Conservation (phyloP, 2,113 vertebrate species). For the Axis porcinus region DNA sequence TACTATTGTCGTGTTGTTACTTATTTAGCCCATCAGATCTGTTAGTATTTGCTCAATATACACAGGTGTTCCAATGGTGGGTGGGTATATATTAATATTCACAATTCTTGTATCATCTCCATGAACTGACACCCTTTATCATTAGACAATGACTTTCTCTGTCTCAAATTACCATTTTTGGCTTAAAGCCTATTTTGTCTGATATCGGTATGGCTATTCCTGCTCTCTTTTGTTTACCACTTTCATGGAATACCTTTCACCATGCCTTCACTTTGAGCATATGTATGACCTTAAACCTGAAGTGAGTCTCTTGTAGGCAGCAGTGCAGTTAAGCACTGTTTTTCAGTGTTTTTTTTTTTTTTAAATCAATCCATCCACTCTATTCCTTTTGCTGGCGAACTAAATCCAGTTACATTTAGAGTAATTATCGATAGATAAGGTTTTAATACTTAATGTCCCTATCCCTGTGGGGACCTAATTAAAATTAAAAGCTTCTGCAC, state of each 20-base stretch:
- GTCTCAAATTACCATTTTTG: neutral
- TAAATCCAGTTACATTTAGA: no score
- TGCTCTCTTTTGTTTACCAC: neutral
- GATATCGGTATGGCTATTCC: neutral
- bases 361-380: neutral
- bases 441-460: no score
- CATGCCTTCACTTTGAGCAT: neutral
- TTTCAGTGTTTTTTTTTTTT: neutral
- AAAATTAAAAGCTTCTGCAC: no score
- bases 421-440: no score
- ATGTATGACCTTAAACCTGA: neutral
- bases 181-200: neutral
- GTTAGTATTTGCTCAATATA: neutral
- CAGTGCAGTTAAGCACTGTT: neutral
- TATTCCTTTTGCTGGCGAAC: neutral
- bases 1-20: no score
- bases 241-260: neutral
- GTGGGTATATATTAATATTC: neutral
- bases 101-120: neutral
- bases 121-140: neutral
- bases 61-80: neutral
- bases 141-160: neutral
- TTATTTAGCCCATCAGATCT: neutral
- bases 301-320: neutral
- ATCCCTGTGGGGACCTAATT: no score